These are phyloP conservation scores for Microtus richardsoni DNA, from an alignment of 2,113 vertebrate species.

Conservation along the genomic window DNA sequence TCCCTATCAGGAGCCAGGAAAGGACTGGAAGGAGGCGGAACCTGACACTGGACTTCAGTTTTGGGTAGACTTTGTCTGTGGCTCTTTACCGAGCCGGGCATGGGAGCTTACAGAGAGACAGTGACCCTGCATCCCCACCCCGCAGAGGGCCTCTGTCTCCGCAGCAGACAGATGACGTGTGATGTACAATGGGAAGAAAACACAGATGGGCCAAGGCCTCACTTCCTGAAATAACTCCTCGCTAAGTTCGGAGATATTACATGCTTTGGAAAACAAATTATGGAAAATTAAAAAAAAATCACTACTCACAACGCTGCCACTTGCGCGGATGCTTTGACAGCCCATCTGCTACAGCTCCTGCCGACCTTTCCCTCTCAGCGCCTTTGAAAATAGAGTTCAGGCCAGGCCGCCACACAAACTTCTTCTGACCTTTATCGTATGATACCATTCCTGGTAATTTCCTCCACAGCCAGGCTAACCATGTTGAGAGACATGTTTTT, in stretches of 20 bases:
- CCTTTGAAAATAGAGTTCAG: conserved; percentile 15
- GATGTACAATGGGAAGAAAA: background rate
- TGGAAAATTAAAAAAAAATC: background rate
- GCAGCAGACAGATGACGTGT: background rate
- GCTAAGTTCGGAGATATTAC: conserved; percentile 41
- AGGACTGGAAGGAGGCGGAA: background rate
- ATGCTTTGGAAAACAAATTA: conserved; percentile 36
- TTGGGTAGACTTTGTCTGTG: background rate
- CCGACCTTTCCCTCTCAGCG: background rate
- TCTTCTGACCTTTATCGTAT: background rate
- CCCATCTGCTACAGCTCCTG: background rate
- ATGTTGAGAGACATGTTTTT: background rate
- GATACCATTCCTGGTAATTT: background rate
- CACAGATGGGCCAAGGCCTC: background rate
- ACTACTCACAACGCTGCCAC: background rate
- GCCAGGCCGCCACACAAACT: background rate
- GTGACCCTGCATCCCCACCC: background rate
- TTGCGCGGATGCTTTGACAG: background rate
- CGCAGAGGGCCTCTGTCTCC: background rate
- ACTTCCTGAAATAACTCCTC: conserved; percentile 11
- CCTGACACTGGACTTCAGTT: too few relatives aligned
- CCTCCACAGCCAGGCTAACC: background rate
- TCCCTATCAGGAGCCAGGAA: background rate
- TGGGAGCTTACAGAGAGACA: background rate
- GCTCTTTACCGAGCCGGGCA: background rate